Evolutionary conservation across 1,140 invertebrate species (phyloP).

Genomic region (Notospermus geniculatus): DNA sequence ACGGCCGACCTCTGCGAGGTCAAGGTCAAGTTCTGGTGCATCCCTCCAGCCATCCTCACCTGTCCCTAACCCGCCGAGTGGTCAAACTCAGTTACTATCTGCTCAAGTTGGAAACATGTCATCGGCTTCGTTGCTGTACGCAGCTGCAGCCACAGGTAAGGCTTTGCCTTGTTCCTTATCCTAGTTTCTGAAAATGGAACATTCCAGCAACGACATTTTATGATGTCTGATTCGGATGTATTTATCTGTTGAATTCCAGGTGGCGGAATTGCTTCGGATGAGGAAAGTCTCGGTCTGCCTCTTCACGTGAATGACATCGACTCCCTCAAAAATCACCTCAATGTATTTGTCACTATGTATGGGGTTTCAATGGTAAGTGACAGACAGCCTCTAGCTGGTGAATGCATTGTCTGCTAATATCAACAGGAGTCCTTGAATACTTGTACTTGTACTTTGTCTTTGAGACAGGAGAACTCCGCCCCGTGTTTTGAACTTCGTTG

Average conservation of each 20-base stretch:
- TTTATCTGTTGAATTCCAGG: slow-evolving; percentile 30
- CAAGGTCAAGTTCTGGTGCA: slow-evolving; percentile 30
- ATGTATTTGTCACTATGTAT: slow-evolving; percentile 48
- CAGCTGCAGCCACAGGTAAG: slow-evolving; percentile 42
- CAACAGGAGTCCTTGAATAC: background rate
- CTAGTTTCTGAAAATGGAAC: too few species aligned
- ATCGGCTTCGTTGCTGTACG: slow-evolving; percentile 33
- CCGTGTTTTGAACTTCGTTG: too few species aligned
- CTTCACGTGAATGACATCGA: slow-evolving; percentile 44
- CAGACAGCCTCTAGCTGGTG: background rate
- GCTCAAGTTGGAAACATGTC: slow-evolving; percentile 29
- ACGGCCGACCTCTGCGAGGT: slow-evolving; percentile 22
- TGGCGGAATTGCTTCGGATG: slow-evolving; percentile 46
- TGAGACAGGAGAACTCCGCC: too few species aligned
- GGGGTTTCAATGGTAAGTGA: slow-evolving; percentile 49
- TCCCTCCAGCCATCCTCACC: slow-evolving; percentile 28
- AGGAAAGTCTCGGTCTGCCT: slow-evolving; percentile 38
- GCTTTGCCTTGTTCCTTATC: too few species aligned
- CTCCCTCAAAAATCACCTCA: slow-evolving; percentile 43
- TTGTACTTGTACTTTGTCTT: too few species aligned
- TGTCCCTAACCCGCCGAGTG: slow-evolving; percentile 26
- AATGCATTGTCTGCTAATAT: background rate
- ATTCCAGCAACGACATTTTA: too few species aligned
- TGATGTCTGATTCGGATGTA: too few species aligned
- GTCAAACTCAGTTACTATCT: background rate